Conservation (phyloP, 2,888 invertebrate genomes). For the Papilio elwesi region DNA sequence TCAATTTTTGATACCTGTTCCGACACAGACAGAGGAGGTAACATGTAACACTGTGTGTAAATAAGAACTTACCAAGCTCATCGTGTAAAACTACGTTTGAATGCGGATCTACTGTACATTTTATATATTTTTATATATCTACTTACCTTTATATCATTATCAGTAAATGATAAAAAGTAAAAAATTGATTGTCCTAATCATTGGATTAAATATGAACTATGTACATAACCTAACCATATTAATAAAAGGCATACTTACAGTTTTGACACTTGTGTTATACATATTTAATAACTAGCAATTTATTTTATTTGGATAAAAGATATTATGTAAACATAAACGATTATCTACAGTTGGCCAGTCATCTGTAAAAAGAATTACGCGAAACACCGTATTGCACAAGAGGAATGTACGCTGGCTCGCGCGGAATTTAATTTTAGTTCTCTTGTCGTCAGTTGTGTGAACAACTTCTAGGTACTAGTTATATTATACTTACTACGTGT, state of each 20-base stretch:
- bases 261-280: conserved; percentile 41
- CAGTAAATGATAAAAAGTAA: conserved; percentile 36
- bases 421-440: conserved; percentile 40
- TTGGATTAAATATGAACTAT: conserved; percentile 18
- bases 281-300: background rate
- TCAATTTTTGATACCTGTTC: background rate
- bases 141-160: conserved; percentile 36
- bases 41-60: conserved; percentile 6
- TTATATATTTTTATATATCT: conserved; percentile 9
- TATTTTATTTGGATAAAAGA: background rate
- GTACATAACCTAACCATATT: conserved; percentile 32
- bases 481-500: background rate
- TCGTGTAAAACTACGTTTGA: conserved; percentile 24
- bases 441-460: conserved; percentile 26
- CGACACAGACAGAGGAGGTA: background rate
- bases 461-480: background rate
- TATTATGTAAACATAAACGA: conserved; percentile 21
- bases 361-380: conserved; percentile 24
- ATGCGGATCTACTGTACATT: conserved; percentile 22
- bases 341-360: conserved; percentile 27
- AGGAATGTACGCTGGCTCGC: conserved; percentile 32
- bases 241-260: conserved; percentile 42
- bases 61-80: conserved; percentile 34
- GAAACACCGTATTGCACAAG: conserved; percentile 26
- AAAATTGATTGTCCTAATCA: conserved; percentile 32